Base-by-base conservation (phyloP, 2,888 invertebrate species). In the Biston stratarius region DNA sequence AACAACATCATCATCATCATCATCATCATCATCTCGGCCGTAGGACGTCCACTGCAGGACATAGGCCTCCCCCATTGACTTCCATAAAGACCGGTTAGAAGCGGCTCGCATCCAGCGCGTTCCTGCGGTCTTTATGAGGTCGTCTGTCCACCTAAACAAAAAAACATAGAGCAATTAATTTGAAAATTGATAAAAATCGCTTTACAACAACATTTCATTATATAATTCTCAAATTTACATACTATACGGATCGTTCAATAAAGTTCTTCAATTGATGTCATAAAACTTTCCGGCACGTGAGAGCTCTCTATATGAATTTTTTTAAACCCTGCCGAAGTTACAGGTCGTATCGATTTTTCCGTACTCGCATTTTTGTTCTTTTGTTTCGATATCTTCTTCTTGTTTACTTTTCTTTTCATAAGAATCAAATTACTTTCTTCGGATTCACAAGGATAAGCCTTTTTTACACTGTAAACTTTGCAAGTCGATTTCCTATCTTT, bases 231-330 rank as follows among this genome's bases (percentile, higher is more conserved):
- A 51, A 14, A 15, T 36, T 7, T 38, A 9, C 0, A 14, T 14
- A 44, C 24, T 36, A n/a, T n/a, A 14, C 24, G 40, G 56, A 58
- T 15, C 33, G 15, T 60, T 71, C 66, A 77, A 57, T 79, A 82
- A 51, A 83, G 61, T 36, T 90, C 87, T 74, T 90, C 90, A 68
- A 88, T 78, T 1, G 90, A 90, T 0, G 86, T 77, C 84, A 87
- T 86, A 45, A 83, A 83, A 75, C 82, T 85, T 69, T 90, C 90
- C 7, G 83, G 77, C 53, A 84, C 71, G 60, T 87, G 82, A 14
- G 81, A 80, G 69, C 81, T 80, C 47, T 90, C 88, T 6, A 58
- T 9, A 33, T 33, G 55, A 61, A 81, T 73, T 58, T 88, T 89
- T 57, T 74, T 84, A 73, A 80, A 85, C 8, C 74, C 67, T 8